Evolutionary conservation across 1,140 invertebrate genomes (phyloP), one percentile per base, ranked within the genome.

Genomic region (Cepaea nemoralis): DNA sequence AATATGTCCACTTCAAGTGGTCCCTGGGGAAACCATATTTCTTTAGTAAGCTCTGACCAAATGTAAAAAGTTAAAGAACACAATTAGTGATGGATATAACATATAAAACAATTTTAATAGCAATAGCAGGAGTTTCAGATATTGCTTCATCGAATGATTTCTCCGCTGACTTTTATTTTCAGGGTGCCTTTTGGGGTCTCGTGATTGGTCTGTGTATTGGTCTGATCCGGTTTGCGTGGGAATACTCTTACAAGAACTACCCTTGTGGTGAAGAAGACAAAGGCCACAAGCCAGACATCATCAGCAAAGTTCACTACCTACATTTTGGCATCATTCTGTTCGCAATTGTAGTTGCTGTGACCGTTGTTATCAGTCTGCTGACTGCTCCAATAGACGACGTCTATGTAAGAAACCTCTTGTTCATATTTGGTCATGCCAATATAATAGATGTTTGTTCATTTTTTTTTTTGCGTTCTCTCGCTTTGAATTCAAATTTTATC

Each of bases 151-250:
- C n/a, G n/a, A n/a, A n/a, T n/a, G n/a, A n/a, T n/a, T n/a, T n/a
- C n/a, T n/a, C n/a, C n/a, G n/a, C n/a, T n/a, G n/a, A 31, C 33
- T 50, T 63, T 83, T 33, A 79, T 80, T 82, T 87, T 63, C 73
- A 89, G 89, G 93, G 93, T 33, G 93, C 93, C 22, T 94, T 94
- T 89, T 93, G 92, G 91, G 93, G 93, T 50, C 85, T 94, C 37
- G 93, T 93, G 90, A 83, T 91, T 59, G 93, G 93, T 1, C 85
- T 94, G 8, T 83, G 92, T 22, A 87, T 92, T 71, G 93, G 93
- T 8, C 31, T 92, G 33, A 88, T 92, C 10, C 84, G 91, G 12
- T 90, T 92, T 80, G 84, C 86, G n/a, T 91, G 91, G 89, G 90
- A 91, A 79, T 91, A 89, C 77, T 76, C 84, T 22, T 91, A 91